Evolutionary conservation across 2,797 vertebrate species (phyloP), one percentile per base, ranked within the genome.

Genomic region (Mormyrops attenuatus): DNA sequence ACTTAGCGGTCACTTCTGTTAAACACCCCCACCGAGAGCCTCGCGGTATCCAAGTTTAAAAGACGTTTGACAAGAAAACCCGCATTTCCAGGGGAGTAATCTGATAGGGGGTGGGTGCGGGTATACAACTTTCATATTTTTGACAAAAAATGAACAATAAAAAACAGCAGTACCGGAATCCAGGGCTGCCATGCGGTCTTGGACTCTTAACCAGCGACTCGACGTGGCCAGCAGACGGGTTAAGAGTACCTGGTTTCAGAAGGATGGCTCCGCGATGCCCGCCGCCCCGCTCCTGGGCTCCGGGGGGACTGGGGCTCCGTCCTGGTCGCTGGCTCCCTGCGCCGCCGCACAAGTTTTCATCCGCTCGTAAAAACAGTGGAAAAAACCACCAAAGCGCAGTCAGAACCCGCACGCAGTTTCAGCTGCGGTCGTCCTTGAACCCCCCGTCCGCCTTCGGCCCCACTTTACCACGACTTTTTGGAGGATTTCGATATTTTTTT

Each of bases 341-440:
- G 50, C 47, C 50, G 87, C 87, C 87, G 82, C 69, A 88, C 89
- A 96, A 96, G 93, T 96, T 96, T 93, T 89, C 63, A 91, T 90
- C 94, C 92, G 90, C 93, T 93, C 93, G 91, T 91, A 93, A 93
- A 92, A 91, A 90, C 93, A 92, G 94, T 94, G 94, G 94, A 95
- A 95, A 87, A 55, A 57, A 34, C 13, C 53, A 57, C 34, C 13
- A 41, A 87, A 87, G 50, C 85, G 50, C 85, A 30, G 49, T 87
- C 30, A 88, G 30, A 88, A 90, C 22, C 87, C 47, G 17, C 41
- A 57, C 77, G 60, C 55, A 41, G 22, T 50, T 66, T 85, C 77
- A 11, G 20, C 73, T 17, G 38, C 53, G 41, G 30, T 38, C 73
- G 44, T 85, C 86, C 86, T 11, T 63, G 22, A 44, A 53, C 44